These are phyloP conservation scores for Acanthopagrus latus DNA, from an alignment of 2,797 vertebrate genomes.

Conservation along the genomic window DNA sequence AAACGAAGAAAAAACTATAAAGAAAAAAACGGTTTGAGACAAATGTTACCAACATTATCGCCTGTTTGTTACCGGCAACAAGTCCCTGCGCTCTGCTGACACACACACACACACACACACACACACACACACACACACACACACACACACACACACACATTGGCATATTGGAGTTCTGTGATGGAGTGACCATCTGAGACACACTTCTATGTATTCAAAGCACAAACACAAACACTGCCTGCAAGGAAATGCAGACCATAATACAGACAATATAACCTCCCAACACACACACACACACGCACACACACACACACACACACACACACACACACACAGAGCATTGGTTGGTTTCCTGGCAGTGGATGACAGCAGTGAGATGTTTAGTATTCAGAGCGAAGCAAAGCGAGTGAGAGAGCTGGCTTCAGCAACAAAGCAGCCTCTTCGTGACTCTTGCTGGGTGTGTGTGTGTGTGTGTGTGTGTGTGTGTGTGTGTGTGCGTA, in stretches of 20 bases:
- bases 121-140: not conserved
- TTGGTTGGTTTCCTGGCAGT: slow-evolving; percentile 34
- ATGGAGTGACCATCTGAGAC: not conserved
- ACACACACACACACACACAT: not conserved
- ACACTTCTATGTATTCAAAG: not conserved
- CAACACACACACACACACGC: not conserved
- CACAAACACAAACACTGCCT: not conserved
- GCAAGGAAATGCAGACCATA: not conserved
- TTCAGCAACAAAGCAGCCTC: slow-evolving; percentile 53
- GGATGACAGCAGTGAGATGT: slow-evolving; percentile 38
- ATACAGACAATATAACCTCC: not conserved
- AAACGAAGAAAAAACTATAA: not conserved
- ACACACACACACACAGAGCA: slow-evolving; percentile 4
- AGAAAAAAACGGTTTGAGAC: not conserved
- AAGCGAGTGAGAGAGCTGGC: slow-evolving; percentile 31
- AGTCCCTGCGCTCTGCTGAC: slow-evolving; percentile 13
- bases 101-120: slow-evolving; percentile 4
- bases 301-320: slow-evolving; percentile 14
- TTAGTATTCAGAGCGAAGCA: slow-evolving; percentile 58
- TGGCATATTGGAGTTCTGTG: not conserved
- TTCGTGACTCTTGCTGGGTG: slow-evolving; percentile 15
- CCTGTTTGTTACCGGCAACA: slow-evolving; percentile 10
- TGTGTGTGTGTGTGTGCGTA: slow-evolving; percentile 27
- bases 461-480: not conserved
- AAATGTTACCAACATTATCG: slow-evolving; percentile 6